phyloP scores from a whole-genome alignment of 2,888 invertebrate genomes.

The Periphyllus acericola region DNA sequence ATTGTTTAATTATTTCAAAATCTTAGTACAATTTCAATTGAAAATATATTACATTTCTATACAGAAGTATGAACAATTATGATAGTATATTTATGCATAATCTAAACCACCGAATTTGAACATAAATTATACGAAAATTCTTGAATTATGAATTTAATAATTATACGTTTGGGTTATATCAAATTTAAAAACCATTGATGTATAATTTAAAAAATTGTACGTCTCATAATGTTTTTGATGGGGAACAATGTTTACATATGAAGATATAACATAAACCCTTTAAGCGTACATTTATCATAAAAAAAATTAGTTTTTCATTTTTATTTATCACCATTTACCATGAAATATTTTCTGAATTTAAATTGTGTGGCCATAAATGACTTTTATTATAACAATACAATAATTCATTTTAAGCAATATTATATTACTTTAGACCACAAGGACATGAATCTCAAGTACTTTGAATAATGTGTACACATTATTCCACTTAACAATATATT shows the following conservation, averaged over 20 bases:
- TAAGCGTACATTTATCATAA: neutral
- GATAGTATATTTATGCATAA: too few species aligned
- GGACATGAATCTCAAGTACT: constrained; percentile 19
- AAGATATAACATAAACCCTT: neutral
- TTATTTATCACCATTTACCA: constrained; percentile 31
- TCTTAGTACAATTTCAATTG: too few species aligned
- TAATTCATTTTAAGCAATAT: constrained; percentile 33
- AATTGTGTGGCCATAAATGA: constrained; percentile 32
- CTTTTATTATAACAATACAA: constrained; percentile 37
- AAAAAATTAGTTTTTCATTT: constrained; percentile 4
- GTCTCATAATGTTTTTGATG: neutral
- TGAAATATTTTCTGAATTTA: constrained; percentile 46
- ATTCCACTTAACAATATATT: constrained; percentile 40
- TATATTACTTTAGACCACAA: constrained; percentile 17
- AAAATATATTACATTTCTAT: too few species aligned
- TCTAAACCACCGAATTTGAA: too few species aligned
- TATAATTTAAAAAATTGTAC: neutral
- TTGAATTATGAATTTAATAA: too few species aligned
- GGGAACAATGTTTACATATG: neutral
- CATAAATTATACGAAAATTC: too few species aligned
- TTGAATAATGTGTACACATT: constrained; percentile 12
- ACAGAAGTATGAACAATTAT: too few species aligned
- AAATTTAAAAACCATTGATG: too few species aligned
- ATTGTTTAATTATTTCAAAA: too few species aligned
- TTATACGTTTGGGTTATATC: too few species aligned